Percentiles rank a stretch among this genome's conserved stretches.
phyloP scores from a whole-genome alignment of 2,888 invertebrate genomes.

The Metellina segmentata region DNA sequence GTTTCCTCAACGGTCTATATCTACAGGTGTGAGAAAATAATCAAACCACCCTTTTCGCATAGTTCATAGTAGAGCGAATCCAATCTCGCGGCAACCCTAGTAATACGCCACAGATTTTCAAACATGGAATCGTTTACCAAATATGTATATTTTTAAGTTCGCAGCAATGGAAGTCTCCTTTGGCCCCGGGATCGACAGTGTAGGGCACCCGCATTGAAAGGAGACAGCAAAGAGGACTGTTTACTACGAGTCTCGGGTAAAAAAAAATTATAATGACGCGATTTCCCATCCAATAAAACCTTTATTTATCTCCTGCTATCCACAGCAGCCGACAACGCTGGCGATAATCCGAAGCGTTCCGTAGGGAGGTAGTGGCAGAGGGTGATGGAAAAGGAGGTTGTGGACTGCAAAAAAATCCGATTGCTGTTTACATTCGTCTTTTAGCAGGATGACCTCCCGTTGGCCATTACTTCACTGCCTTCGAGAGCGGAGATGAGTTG shows the following conservation, averaged over 20 bases:
- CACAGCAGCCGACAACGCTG: constrained; percentile 25
- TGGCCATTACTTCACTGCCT: constrained; percentile 42
- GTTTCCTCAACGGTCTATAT: not conserved
- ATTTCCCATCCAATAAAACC: constrained; percentile 74
- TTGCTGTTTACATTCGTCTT: constrained; percentile 69
- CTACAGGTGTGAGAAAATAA: not conserved
- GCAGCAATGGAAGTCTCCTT: not conserved
- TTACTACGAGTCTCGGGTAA: constrained; percentile 33
- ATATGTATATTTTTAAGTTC: not conserved
- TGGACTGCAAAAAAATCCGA: constrained; percentile 30
- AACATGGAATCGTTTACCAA: not conserved
- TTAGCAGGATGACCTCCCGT: constrained; percentile 68
- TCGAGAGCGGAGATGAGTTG: constrained; percentile 43
- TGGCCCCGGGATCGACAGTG: not conserved
- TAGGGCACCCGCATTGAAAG: not conserved
- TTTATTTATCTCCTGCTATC: constrained; percentile 64
- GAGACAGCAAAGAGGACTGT: constrained; percentile 27
- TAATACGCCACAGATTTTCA: not conserved
- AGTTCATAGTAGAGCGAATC: too few species aligned
- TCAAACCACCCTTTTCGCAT: too few species aligned
- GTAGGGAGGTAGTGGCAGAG: constrained; percentile 14
- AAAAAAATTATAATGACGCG: constrained; percentile 52
- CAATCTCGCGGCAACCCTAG: too few species aligned
- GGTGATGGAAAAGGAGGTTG: constrained; percentile 7
- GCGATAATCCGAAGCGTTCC: constrained; percentile 36